These are phyloP conservation scores for Nemotelus pantherinus DNA, from an alignment of 2,888 invertebrate genomes.

Conservation along the genomic window DNA sequence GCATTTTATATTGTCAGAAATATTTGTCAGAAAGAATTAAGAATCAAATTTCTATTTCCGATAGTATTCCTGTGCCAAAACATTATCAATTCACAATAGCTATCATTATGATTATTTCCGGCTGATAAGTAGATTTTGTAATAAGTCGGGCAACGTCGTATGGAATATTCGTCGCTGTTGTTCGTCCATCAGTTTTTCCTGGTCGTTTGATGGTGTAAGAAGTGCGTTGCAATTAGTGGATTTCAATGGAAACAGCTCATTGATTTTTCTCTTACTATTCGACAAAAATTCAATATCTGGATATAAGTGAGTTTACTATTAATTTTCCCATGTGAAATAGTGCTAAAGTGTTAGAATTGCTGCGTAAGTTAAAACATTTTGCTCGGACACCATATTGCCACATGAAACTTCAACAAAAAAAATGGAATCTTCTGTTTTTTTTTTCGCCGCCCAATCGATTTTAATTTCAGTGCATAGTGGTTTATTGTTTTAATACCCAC, in stretches of 20 bases:
- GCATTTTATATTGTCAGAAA: no score
- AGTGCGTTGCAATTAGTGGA: conserved; percentile 5
- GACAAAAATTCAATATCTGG: conserved; percentile 2
- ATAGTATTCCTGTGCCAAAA: not conserved
- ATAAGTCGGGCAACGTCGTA: conserved; percentile 3
- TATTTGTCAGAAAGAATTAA: no score
- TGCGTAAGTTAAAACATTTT: no score
- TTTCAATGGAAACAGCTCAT: not conserved
- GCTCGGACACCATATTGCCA: no score
- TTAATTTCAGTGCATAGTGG: no score
- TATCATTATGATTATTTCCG: not conserved
- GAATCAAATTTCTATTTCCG: not conserved
- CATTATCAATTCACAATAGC: conserved; percentile 17
- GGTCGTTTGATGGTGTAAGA: not conserved
- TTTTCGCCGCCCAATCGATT: no score
- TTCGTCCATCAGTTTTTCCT: conserved; percentile 17
- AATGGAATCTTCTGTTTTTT: no score
- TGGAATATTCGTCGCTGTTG: no score
- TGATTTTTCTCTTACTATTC: not conserved
- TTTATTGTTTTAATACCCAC: no score
- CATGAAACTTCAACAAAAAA: no score
- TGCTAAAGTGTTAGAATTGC: no score
- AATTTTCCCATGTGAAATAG: no score
- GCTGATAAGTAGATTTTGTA: not conserved
- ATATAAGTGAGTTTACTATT: not conserved